Evolutionary conservation across 2,888 invertebrate species (phyloP).

Genomic region (Erebia aethiops): DNA sequence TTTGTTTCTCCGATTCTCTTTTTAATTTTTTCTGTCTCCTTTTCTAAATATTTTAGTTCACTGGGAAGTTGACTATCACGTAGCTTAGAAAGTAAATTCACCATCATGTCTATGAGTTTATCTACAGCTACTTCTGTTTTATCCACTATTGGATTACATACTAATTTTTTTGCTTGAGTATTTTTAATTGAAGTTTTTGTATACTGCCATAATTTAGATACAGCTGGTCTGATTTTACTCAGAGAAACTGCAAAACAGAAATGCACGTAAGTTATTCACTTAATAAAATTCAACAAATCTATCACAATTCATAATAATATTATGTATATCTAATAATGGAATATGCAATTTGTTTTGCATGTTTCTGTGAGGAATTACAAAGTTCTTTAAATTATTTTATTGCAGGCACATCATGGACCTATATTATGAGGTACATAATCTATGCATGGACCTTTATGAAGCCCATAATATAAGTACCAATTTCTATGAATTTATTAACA

Average conservation of each 20-base stretch:
- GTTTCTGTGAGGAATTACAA: conserved; percentile 52
- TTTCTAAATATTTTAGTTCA: conserved; percentile 62
- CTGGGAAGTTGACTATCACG: conserved; percentile 56
- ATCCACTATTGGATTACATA: conserved; percentile 54
- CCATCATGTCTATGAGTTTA: conserved; percentile 43
- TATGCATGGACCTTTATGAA: no score
- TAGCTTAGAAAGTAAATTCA: conserved; percentile 48
- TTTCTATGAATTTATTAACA: neutral
- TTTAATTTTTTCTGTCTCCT: conserved; percentile 56
- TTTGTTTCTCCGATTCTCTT: conserved; percentile 23
- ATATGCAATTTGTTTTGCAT: conserved; percentile 62
- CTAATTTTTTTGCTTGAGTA: conserved; percentile 54
- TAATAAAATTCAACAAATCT: neutral
- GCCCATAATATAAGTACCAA: neutral
- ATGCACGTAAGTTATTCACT: conserved; percentile 44
- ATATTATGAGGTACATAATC: no score
- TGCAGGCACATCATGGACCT: neutral
- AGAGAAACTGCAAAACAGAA: conserved; percentile 74
- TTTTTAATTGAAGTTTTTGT: conserved; percentile 53
- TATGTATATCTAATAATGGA: neutral
- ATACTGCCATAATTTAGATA: conserved; percentile 56
- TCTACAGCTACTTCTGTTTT: conserved; percentile 54
- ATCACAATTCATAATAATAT: neutral
- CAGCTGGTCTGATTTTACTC: conserved; percentile 56
- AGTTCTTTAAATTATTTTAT: neutral